Percentiles rank a stretch among this genome's conserved stretches.
phyloP scores from a whole-genome alignment of 2,113 vertebrate genomes.

The Phainopepla nitens region DNA sequence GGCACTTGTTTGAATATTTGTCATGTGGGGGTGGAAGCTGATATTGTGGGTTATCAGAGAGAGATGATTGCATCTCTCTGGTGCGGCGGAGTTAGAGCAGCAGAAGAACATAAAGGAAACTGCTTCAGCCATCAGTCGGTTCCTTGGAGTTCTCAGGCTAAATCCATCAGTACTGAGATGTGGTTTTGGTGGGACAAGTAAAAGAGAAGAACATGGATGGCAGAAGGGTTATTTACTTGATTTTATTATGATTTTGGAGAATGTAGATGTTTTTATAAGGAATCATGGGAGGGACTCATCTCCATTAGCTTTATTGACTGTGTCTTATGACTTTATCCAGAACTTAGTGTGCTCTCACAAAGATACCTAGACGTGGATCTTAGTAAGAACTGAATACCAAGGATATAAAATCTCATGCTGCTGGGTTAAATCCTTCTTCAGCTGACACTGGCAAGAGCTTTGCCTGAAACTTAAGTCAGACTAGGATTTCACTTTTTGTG shows the following conservation, averaged over 20 bases:
- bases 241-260: neutral
- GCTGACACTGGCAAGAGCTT: neutral
- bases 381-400: neutral
- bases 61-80: neutral
- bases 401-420: neutral
- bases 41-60: neutral
- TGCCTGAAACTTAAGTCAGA: neutral
- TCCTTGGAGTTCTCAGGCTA: neutral
- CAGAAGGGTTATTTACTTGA: neutral
- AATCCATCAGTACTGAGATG: neutral
- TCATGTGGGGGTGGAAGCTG: neutral
- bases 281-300: neutral
- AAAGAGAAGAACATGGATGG: neutral
- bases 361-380: neutral
- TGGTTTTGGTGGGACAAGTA: neutral
- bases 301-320: neutral
- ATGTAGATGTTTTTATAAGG: neutral
- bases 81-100: neutral
- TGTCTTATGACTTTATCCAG: neutral
- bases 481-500: neutral
- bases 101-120: neutral
- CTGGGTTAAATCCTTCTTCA: neutral
- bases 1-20: conserved; percentile 35
- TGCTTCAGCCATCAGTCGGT: fast-evolving
- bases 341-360: neutral